Evolutionary conservation across 2,797 vertebrate genomes (phyloP), one percentile per base, ranked within the genome.

Genomic region (Cirrhinus mrigala): DNA sequence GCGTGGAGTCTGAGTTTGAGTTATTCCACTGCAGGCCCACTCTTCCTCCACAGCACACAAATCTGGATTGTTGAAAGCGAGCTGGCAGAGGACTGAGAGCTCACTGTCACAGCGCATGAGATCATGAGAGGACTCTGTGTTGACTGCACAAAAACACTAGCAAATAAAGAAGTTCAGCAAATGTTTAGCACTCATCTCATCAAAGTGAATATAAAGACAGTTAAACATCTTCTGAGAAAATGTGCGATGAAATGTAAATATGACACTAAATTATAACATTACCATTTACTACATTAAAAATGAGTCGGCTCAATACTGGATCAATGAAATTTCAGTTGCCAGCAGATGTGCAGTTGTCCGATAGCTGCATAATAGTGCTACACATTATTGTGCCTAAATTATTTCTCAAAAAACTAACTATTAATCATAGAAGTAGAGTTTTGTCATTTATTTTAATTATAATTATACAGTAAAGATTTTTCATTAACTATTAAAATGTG

Each of bases 21-120:
- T 69, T 88, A 80, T 91, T 89, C 70, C 60, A 58, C 66, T 80
- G 18, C 64, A 60, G 64, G 88, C 92, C 91, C 91, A 92, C 93
- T 90, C 87, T 44, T 81, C 86, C 22, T 85, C 89, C 83, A 68
- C 44, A 50, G 27, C 66, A 73, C 71, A 92, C 91, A 92, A 89
- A 83, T 89, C 15, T 66, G 74, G 91, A 92, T 93, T 94, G 94
- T 94, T 91, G 71, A 62, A 66, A 64, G 40, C 3, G 6, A 62
- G n/a, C 81, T 81, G 64, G 78, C 5, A 14, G 80, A 85, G 87
- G 84, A 87, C 90, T 88, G 91, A 89, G 87, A 81, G 87, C 86
- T 87, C 77, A 50, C 89, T 91, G 90, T 91, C 79, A 24, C 10
- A 62, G 15, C 62, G 46, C 70, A 52, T 12, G 79, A 24, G 24